Base-by-base conservation (phyloP, 2,113 vertebrate genomes). In the Tricholaema leucomelas region DNA sequence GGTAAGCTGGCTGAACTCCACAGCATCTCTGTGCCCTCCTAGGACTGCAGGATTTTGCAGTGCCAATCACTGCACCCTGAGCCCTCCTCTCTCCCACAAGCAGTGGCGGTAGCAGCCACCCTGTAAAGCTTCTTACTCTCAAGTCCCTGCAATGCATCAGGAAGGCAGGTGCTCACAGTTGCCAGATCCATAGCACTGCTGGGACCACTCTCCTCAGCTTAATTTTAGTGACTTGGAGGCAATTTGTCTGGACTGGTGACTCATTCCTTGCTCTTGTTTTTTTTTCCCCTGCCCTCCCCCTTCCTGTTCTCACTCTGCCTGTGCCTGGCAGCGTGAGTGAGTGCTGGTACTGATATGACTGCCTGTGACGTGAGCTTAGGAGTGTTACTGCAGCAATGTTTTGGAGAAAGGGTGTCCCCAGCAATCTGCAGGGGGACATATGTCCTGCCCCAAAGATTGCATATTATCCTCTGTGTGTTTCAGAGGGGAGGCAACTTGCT, bases 231-330 rank as follows among this genome's bases (percentile, higher is more conserved):
- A 91, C 91, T 93, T 61, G n/a, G 80, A 94, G 84, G 94, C 92
- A 93, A 93, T 97, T 95, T 92, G 74, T 95, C 96, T 95, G 88
- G 88, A 65, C 70, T 66, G 90, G 84, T 97, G 96, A 97, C 95
- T 97, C 96, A 97, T 94, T 84, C 93, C 61, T 95, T 1, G 70
- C 58, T 80, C 77, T 79, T 81, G 60, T 40, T 17, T 24, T 36
- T 58, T 73, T 77, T 28, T 8, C 18, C 7, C 46, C 28, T 24
- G 10, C 81, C 85, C 88, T 38, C 76, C 89, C 64, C 58, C 64
- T 77, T 88, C 63, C 85, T 72, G 69, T 87, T 95, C 87, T 89
- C 12, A 0, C 38, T 91, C 73, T 88, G 90, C 38, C 74, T 91
- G 65, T 78, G 87, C 71, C 81, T 95, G 73, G 87, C 63, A 50